A percentile compares a stretch with the other conserved stretches of the same genome.
Evolutionary conservation across 2,113 vertebrate genomes (phyloP).

Genomic region (Apeltes quadracus): DNA sequence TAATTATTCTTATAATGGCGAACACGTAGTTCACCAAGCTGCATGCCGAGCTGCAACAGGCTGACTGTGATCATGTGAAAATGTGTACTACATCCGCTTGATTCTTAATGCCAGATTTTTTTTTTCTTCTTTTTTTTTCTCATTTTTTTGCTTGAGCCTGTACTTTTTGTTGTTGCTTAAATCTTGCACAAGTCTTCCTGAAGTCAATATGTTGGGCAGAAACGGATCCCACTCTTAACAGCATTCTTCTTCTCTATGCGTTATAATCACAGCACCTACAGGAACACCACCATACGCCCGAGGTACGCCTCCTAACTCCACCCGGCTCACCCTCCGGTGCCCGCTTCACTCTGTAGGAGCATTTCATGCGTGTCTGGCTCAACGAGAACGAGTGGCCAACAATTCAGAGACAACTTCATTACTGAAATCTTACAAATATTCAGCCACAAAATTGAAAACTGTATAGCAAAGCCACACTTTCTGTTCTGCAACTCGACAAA

Average conservation of each 20-base stretch:
- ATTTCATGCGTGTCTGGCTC: too few species aligned
- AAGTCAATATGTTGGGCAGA: too few species aligned
- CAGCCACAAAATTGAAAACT: too few species aligned
- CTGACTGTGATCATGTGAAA: conserved; percentile 4
- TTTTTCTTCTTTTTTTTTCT: neutral
- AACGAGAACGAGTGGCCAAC: neutral
- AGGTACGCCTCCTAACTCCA: neutral
- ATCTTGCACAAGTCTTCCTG: neutral
- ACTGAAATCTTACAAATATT: neutral
- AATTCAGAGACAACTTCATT: neutral
- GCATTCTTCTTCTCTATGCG: too few species aligned
- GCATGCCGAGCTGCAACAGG: conserved; percentile 5
- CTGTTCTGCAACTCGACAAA: too few species aligned
- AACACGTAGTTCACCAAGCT: conserved; percentile 4
- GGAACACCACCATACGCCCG: too few species aligned
- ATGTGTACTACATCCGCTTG: neutral
- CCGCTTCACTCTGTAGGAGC: too few species aligned
- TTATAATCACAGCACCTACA: neutral
- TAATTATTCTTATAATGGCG: conserved; percentile 12
- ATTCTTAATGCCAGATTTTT: neutral
- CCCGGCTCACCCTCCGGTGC: neutral
- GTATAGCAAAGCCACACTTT: too few species aligned
- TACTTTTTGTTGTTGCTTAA: neutral
- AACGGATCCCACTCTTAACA: too few species aligned
- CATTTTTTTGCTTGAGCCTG: neutral